These are phyloP conservation scores for Hanleya hanleyi DNA, from an alignment of 2,888 invertebrate genomes.

Conservation along the genomic window DNA sequence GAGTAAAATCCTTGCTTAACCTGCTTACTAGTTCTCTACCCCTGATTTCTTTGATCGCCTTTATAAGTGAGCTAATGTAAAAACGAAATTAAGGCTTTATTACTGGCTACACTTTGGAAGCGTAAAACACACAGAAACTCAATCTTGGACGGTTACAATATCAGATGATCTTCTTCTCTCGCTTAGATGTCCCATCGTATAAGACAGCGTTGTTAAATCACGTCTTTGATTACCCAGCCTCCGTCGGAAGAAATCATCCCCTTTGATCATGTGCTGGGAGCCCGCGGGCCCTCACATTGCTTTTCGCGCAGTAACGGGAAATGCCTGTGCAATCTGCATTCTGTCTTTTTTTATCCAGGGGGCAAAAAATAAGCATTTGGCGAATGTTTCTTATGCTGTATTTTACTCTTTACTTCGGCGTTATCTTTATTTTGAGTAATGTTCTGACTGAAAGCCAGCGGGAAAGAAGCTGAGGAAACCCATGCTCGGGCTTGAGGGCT, in stretches of 20 bases:
- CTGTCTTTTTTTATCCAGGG: not conserved
- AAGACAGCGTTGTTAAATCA: no score
- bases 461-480: not conserved
- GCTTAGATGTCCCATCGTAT: no score
- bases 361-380: not conserved
- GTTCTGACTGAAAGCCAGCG: not conserved
- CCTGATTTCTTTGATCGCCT: no score
- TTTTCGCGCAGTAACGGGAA: not conserved
- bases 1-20: no score
- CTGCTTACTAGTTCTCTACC: no score
- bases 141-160: no score
- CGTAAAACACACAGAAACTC: no score
- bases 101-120: no score
- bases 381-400: not conserved
- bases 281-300: conserved; percentile 2
- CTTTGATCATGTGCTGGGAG: not conserved
- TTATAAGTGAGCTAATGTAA: no score
- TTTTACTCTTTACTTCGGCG: no score
- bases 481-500: not conserved
- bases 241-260: not conserved
- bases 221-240: not conserved
- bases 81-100: no score
- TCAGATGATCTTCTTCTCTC: no score
- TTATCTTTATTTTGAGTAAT: not conserved
- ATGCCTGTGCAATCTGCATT: not conserved